Evolutionary conservation across 2,888 invertebrate species (phyloP).

Genomic region (Apotomis capreana): DNA sequence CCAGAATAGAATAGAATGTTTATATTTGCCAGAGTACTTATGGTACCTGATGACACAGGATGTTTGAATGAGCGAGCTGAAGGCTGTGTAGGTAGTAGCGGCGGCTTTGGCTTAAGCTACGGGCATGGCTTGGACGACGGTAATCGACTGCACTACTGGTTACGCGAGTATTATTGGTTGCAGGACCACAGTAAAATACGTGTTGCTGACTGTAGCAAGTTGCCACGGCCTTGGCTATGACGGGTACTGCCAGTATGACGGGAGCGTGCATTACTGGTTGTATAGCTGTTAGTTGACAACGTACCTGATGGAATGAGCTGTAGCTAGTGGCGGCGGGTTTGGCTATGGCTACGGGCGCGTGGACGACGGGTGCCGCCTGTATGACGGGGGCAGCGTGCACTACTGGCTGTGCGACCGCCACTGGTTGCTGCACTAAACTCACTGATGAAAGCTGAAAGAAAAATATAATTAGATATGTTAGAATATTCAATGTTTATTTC

Average conservation of each 20-base stretch:
- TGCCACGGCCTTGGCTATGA: background rate
- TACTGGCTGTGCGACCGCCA: constrained; percentile 53
- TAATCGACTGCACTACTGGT: too few species aligned
- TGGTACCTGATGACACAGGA: background rate
- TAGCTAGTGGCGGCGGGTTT: constrained; percentile 84
- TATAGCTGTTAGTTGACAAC: constrained; percentile 61
- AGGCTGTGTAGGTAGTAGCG: constrained; percentile 13
- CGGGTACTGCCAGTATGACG: constrained; percentile 54
- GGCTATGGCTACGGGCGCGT: constrained; percentile 63
- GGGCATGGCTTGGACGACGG: constrained; percentile 44
- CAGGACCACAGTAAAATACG: too few species aligned
- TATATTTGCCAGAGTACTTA: too few species aligned
- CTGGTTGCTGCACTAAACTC: constrained; percentile 50
- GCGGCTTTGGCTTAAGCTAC: constrained; percentile 46
- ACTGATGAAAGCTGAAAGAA: constrained; percentile 57
- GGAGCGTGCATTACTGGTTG: constrained; percentile 50
- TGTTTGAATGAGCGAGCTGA: constrained; percentile 20
- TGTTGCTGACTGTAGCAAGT: too few species aligned
- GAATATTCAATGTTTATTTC: background rate
- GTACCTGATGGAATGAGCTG: constrained; percentile 79
- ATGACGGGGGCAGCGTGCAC: constrained; percentile 61
- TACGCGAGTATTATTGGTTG: too few species aligned
- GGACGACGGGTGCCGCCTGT: constrained; percentile 51
- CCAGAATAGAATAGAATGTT: too few species aligned
- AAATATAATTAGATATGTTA: background rate